Conservation (phyloP, 2,888 invertebrate genomes). For the Acrobasis repandana region DNA sequence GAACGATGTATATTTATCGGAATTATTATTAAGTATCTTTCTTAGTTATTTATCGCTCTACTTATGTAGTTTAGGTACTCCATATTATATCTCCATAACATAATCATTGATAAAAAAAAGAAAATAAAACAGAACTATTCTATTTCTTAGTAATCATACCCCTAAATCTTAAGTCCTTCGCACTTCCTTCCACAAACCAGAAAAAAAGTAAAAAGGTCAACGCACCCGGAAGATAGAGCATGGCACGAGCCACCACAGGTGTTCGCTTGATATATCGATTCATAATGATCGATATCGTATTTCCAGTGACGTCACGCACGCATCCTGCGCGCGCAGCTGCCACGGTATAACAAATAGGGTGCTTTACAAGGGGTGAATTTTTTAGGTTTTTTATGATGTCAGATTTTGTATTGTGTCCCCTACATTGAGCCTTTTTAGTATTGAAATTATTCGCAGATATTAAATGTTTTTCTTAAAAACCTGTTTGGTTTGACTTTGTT, state of each 20-base stretch:
- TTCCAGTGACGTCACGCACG: conserved; percentile 71
- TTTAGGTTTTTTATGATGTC: conserved; percentile 18
- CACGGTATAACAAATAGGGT: conserved; percentile 59
- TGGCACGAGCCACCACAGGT: conserved; percentile 70
- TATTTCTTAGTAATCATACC: too few species aligned
- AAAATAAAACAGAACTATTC: too few species aligned
- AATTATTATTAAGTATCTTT: too few species aligned
- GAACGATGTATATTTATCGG: too few species aligned
- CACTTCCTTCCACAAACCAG: conserved; percentile 25
- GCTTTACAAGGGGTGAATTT: conserved; percentile 55
- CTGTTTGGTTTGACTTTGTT: background rate
- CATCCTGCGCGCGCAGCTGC: conserved; percentile 70
- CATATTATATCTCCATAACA: too few species aligned
- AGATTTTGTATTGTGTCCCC: conserved; percentile 16
- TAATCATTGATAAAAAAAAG: too few species aligned
- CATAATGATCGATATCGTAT: conserved; percentile 60
- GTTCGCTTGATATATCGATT: conserved; percentile 76
- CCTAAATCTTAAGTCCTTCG: background rate
- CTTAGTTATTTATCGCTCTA: too few species aligned
- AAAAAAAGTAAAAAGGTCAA: conserved; percentile 58
- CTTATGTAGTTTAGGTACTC: too few species aligned
- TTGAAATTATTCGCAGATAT: conserved; percentile 11
- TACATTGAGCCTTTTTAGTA: conserved; percentile 14
- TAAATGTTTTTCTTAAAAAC: conserved; percentile 2
- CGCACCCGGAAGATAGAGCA: conserved; percentile 65